Evolutionary conservation across 1,140 invertebrate species (phyloP).

Genomic region (Portunus trituberculatus): DNA sequence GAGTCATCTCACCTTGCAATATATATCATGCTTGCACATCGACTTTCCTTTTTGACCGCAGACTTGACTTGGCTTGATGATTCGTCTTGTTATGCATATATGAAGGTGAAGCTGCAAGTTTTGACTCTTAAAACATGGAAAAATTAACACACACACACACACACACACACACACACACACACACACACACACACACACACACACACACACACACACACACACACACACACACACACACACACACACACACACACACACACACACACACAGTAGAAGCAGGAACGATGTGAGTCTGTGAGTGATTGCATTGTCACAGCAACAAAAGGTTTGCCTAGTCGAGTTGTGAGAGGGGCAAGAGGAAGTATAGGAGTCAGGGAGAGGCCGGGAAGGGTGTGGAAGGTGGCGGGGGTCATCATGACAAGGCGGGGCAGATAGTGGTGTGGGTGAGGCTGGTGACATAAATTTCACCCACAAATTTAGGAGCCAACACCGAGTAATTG

Average conservation of each 20-base stretch:
- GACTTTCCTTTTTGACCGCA: too few relatives aligned
- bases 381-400: neutral
- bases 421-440: neutral
- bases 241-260: neutral
- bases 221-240: neutral
- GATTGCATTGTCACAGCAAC: neutral
- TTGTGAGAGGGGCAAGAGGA: neutral
- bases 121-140: too few relatives aligned
- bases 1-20: too few relatives aligned
- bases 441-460: conserved; percentile 6
- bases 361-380: too few relatives aligned
- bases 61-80: too few relatives aligned
- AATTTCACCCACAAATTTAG: neutral
- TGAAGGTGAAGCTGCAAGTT: too few relatives aligned
- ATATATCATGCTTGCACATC: too few relatives aligned
- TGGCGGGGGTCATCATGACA: neutral
- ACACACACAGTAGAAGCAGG: neutral
- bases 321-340: neutral
- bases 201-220: neutral
- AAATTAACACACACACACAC: too few relatives aligned
- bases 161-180: neutral
- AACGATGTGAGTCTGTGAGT: neutral
- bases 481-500: neutral
- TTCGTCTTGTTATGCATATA: too few relatives aligned
- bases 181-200: neutral